Percentiles rank a stretch among this genome's conserved stretches.
phyloP scores from a whole-genome alignment of 2,888 invertebrate species.

The Acheta domesticus region DNA sequence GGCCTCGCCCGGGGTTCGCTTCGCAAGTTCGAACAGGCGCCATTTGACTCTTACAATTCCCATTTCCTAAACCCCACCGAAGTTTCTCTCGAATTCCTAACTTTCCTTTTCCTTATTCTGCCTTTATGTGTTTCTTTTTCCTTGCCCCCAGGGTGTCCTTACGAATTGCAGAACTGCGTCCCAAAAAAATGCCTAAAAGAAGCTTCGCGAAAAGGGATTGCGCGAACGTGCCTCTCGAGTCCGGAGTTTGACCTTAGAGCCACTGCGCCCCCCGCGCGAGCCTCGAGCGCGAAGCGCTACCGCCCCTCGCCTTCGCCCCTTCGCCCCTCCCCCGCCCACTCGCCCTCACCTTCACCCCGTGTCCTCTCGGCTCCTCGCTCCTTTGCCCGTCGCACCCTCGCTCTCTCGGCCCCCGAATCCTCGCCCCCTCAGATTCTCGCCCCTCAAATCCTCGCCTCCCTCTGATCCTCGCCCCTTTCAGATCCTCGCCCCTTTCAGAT shows the following conservation, averaged over 20 bases:
- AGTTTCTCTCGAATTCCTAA: constrained; percentile 9
- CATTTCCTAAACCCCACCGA: neutral
- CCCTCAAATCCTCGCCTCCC: too few species aligned
- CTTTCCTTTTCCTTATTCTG: constrained; percentile 18
- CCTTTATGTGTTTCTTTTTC: constrained; percentile 18
- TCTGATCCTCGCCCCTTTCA: too few species aligned
- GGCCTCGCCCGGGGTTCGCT: neutral
- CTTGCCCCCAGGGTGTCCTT: constrained; percentile 8
- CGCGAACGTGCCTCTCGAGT: constrained; percentile 1
- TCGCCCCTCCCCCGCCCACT: too few species aligned
- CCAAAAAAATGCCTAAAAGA: neutral
- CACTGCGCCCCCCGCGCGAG: too few species aligned
- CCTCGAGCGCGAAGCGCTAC: too few species aligned
- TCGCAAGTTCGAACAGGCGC: neutral
- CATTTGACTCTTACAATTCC: constrained; percentile 18
- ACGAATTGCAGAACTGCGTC: constrained; percentile 8
- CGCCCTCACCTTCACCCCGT: too few species aligned
- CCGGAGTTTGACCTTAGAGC: neutral
- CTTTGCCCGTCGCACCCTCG: too few species aligned
- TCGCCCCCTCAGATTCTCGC: too few species aligned
- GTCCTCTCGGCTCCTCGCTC: too few species aligned
- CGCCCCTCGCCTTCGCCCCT: too few species aligned
- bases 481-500: too few species aligned
- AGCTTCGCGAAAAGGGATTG: neutral
- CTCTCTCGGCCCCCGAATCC: too few species aligned